These are phyloP conservation scores for Orgyia antiqua DNA, from an alignment of 2,888 invertebrate genomes.

Conservation along the genomic window DNA sequence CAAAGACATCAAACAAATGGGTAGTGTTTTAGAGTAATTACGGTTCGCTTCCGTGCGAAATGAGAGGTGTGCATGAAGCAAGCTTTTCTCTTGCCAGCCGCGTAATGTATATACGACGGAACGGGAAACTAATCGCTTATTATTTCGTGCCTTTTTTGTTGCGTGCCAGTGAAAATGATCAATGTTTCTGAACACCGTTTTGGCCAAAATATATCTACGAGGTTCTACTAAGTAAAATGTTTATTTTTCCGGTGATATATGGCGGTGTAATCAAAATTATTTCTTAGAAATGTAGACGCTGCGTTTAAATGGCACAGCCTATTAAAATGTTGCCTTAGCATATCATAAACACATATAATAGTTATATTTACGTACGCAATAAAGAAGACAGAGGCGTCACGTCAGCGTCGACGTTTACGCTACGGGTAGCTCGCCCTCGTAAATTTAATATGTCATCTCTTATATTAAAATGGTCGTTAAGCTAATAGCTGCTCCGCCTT, in stretches of 20 bases:
- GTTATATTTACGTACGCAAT: slow-evolving; percentile 68
- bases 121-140: slow-evolving; percentile 57
- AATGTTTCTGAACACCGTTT: slow-evolving; percentile 42
- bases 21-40: slow-evolving; percentile 78
- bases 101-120: slow-evolving; percentile 36
- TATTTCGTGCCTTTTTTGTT: slow-evolving; percentile 51
- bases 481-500: slow-evolving; percentile 70
- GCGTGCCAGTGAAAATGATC: slow-evolving; percentile 54
- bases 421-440: slow-evolving; percentile 64
- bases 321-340: slow-evolving; percentile 57
- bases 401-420: slow-evolving; percentile 59
- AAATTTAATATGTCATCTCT: slow-evolving; percentile 76
- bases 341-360: slow-evolving; percentile 66
- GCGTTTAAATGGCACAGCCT: slow-evolving; percentile 40
- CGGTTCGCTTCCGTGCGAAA: slow-evolving; percentile 71
- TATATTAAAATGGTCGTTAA: slow-evolving; percentile 77
- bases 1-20: slow-evolving; percentile 79
- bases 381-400: slow-evolving; percentile 69
- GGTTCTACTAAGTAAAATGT: too few species aligned
- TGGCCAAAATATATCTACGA: too few species aligned
- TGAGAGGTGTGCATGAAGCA: slow-evolving; percentile 66
- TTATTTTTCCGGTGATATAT: too few species aligned
- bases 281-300: too few species aligned
- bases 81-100: slow-evolving; percentile 44
- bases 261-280: too few species aligned